Base-by-base conservation (phyloP, 2,888 invertebrate genomes). In the Hirtodrosophila histrioides region DNA sequence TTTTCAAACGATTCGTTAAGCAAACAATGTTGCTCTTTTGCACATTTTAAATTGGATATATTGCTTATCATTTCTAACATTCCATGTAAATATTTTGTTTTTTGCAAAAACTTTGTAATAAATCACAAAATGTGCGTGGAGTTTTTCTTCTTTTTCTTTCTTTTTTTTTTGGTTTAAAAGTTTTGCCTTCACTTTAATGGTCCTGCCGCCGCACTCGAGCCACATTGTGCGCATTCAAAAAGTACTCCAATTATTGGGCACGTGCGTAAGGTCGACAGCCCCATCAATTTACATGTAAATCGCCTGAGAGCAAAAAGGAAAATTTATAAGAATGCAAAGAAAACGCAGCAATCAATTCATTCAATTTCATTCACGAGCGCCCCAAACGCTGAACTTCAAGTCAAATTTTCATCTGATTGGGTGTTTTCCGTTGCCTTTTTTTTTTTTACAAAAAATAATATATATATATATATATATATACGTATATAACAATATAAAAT, bases 201-300 rank as follows among this genome's bases (percentile, higher is more conserved):
- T 17, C 17, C 17, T 17, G 17, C 17, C 17, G 17, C 17, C 17
- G 17, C 24, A n/a, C 12, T 12, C n/a, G 31, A 12, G 9, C 23
- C 17, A 29, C 27, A 29, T 57, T 57, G 49, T 36, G 29, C 31
- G 8, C 12, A 17, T 36, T 41, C n/a, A 65, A 62, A 65, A 53
- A 63, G 56, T 54, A 63, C 65, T 66, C 63, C 66, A 78, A 81
- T 86, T 69, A 66, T 61, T 58, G 65, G 70, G 81, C 73, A 80
- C 77, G 80, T 83, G 78, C 70, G 70, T 68, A 65, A 74, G 81
- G 63, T 74, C 61, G 75, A 65, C 68, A 55, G 57, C 45, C 39
- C 65, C 67, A 62, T 68, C 68, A 74, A 87, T 74, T 85, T 78
- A 49, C 76, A 87, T 70, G 66, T 74, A 73, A 86, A 75, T 78